Evolutionary conservation across 1,140 invertebrate genomes (phyloP), one percentile per base, ranked within the genome.

Genomic region (Zaprionus africanus): DNA sequence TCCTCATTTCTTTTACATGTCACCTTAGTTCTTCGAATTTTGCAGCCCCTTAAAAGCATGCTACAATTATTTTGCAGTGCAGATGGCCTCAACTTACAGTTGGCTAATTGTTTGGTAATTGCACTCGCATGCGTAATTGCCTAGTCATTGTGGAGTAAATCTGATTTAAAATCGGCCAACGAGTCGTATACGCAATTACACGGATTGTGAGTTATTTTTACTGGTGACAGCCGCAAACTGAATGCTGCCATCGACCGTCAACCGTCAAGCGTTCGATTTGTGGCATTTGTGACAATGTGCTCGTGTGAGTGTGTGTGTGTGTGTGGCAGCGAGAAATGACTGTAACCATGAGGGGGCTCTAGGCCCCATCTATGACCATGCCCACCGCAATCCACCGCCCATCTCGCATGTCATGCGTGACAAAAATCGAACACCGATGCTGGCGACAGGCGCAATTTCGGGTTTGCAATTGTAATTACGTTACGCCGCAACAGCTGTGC

Each of bases 391-490:
- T 43, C 12, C 26, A 15, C 19, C 28, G 43, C 22, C 19, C 43
- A 17, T 15, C 65, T 43, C 56, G 64, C 61, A 57, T 62, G 51
- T 57, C 67, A 68, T 64, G 72, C 60, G 78, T 81, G 69, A 81
- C 81, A 86, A 77, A 77, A 86, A 82, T 87, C 73, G 80, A 87
- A 67, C 72, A 83, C 41, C 58, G 66, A 76, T 78, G 75, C 58
- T 69, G 79, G 57, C 62, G 73, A 83, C 77, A 81, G 70, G 64
- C 67, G 67, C 64, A 81, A 88, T 83, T 83, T 83, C 64, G 57
- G 68, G 13, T 46, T 63, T 72, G 73, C 54, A 78, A 57, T 76
- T 83, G 83, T 87, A 87, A 87, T 87, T 88, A 71, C 78, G 69
- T 83, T 81, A 76, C 57, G 67, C 65, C 62, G 36, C 58, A 64